Evolutionary conservation across 2,888 invertebrate genomes (phyloP).

Genomic region (Thecocarcelia acutangulata): DNA sequence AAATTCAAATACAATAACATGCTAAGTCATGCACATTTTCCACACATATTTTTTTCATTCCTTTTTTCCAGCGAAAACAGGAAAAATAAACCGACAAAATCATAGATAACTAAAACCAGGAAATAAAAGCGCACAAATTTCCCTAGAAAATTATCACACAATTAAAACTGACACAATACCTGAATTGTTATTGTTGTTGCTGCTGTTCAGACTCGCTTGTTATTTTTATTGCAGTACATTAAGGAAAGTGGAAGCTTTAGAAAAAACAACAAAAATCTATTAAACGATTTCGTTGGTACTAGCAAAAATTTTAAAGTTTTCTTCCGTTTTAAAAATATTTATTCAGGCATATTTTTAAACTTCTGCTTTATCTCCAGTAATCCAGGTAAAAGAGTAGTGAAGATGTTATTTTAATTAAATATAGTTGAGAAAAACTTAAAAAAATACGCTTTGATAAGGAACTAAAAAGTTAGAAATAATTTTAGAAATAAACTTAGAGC

Average conservation of each 20-base stretch:
- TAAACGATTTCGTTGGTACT: too few species aligned
- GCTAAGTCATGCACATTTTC: background rate
- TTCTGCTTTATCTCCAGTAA: background rate
- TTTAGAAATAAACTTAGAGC: too few species aligned
- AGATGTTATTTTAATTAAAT: too few species aligned
- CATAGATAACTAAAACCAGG: slow-evolving; percentile 52
- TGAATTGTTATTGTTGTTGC: slow-evolving; percentile 14
- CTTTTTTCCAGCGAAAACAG: background rate
- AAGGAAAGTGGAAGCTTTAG: too few species aligned
- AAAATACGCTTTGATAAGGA: too few species aligned
- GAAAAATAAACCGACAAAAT: slow-evolving; percentile 28
- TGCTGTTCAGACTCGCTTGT: background rate
- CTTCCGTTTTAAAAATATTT: slow-evolving; percentile 28
- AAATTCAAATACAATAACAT: background rate
- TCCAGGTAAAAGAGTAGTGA: background rate
- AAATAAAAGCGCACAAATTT: slow-evolving; percentile 54
- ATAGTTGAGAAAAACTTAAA: too few species aligned
- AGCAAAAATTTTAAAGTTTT: slow-evolving; percentile 3
- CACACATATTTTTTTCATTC: background rate
- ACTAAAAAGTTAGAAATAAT: too few species aligned
- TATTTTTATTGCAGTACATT: too few species aligned
- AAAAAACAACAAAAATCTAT: too few species aligned
- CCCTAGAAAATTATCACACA: slow-evolving; percentile 50
- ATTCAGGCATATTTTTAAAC: background rate
- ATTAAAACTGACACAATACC: slow-evolving; percentile 63